Evolutionary conservation across 2,888 invertebrate genomes (phyloP).

Genomic region (Helobdella robusta): DNA sequence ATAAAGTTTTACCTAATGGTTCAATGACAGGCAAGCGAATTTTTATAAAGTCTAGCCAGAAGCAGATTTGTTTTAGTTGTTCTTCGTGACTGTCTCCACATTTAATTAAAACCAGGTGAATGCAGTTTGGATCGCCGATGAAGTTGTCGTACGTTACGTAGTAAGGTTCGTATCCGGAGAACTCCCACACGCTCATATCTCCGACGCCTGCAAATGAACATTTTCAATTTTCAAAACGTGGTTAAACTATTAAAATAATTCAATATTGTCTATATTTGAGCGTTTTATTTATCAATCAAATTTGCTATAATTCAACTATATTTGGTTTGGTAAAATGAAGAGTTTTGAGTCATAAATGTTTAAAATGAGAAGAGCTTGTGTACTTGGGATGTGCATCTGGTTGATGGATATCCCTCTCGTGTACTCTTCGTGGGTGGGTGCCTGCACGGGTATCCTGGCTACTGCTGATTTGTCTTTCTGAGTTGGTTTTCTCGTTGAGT

Average conservation of each 20-base stretch:
- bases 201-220: slow-evolving; percentile 53
- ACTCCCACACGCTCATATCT: slow-evolving; percentile 64
- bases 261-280: too few species aligned
- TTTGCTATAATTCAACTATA: too few species aligned
- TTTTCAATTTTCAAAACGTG: too few species aligned
- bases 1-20: slow-evolving; percentile 36
- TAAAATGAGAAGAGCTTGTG: too few species aligned
- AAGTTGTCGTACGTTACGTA: slow-evolving; percentile 62
- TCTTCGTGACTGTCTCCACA: slow-evolving; percentile 59
- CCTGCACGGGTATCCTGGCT: neutral
- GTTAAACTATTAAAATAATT: too few species aligned
- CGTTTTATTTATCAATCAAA: too few species aligned
- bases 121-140: slow-evolving; percentile 56
- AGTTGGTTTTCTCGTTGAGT: too few species aligned
- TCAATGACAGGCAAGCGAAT: slow-evolving; percentile 58
- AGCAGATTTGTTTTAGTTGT: slow-evolving; percentile 56
- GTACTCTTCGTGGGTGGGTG: slow-evolving; percentile 51
- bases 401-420: slow-evolving; percentile 61
- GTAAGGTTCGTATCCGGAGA: slow-evolving; percentile 67
- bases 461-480: too few species aligned
- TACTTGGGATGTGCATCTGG: slow-evolving; percentile 54
- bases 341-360: too few species aligned
- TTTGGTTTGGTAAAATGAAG: too few species aligned
- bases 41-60: slow-evolving; percentile 67
- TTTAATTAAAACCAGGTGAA: slow-evolving; percentile 61